Evolutionary conservation across 2,888 invertebrate genomes (phyloP), one percentile per base, ranked within the genome.

Genomic region (Parnassius smintheus): DNA sequence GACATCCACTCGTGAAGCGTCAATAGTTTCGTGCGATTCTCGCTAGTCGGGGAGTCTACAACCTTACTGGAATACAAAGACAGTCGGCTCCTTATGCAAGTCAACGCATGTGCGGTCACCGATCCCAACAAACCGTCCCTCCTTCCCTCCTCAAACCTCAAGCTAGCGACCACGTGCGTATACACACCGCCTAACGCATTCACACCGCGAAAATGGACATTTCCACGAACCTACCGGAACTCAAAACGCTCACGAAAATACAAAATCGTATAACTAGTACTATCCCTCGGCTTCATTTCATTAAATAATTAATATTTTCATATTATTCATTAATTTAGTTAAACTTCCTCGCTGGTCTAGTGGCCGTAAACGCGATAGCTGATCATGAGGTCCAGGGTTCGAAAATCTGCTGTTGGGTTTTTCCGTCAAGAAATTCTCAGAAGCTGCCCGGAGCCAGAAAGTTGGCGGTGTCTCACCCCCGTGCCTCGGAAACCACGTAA

Each of bases 161-260:
- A n/a, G 51, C 69, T 68, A 71, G 72, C 53, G 64, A 68, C 70
- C 68, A 68, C 71, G 69, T 72, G 73, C 72, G 72, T 70, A 69
- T 75, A 70, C 70, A 73, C 78, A 82, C 82, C 83, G 83, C 81
- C 83, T 79, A 79, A 65, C 77, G 77, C 82, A 80, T 81, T 82
- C 74, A 70, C 83, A 81, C 80, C 76, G 85, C 83, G 84, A 88
- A 90, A 88, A 88, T 86, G 80, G 80, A 65, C 82, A 85, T 89
- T 90, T 88, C 90, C 82, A 83, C 76, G 88, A 90, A 89, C 70
- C 68, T 71, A 80, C 87, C 86, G 87, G 87, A 88, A 85, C 83
- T 81, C 74, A 71, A 72, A 72, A 74, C 75, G 69, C 70, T 69
- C 66, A 52, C 74, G 65, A 72, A 75, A 77, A 73, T 76, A 71